Base-by-base conservation (phyloP, 2,113 vertebrate species). In the Dicerorhinus sumatrensis region DNA sequence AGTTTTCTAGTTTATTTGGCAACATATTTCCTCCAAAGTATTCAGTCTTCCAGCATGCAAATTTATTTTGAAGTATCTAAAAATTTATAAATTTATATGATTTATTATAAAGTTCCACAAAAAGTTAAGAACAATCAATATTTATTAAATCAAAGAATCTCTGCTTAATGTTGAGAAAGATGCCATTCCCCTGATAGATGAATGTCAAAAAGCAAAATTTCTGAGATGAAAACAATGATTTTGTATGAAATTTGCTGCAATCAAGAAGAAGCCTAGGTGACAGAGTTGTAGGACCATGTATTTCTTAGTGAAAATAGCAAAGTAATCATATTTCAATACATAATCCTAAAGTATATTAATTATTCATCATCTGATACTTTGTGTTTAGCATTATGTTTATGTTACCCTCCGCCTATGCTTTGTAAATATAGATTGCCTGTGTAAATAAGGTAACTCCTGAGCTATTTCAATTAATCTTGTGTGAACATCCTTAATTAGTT, bases 401-500 rank as follows among this genome's bases (percentile, higher is more conserved):
- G 65, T 80, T 83, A 87, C 11, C 27, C 16, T 96, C 83, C 91
- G 67, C 23, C 70, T 77, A 70, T 2, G 21, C n/a, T 56, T 88
- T 77, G 6, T 11, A 97, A 94, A 93, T 92, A 88, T 63, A 96
- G 36, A 67, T 85, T 86, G 56, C 7, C 14, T 87, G 25, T 67
- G 21, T 79, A 76, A 95, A 97, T 86, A 69, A 36, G 46, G 23
- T 67, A 96, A 96, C 96, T 89, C 58, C 72, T 67, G 36, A 3
- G 6, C 39, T 92, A 75, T 95, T 96, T 91, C n/a, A 94, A 51
- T 92, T n/a, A 33, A 89, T 88, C 73, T 63, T 81, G 17, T 97
- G 54, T 86, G 92, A 92, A 84, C 58, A 94, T 89, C 84, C 3
- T 94, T 96, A 97, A 95, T 97, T 86, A 89, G 20, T 89, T 79